Evolutionary conservation across 2,888 invertebrate species (phyloP).

Genomic region (Napeogenes sylphis): DNA sequence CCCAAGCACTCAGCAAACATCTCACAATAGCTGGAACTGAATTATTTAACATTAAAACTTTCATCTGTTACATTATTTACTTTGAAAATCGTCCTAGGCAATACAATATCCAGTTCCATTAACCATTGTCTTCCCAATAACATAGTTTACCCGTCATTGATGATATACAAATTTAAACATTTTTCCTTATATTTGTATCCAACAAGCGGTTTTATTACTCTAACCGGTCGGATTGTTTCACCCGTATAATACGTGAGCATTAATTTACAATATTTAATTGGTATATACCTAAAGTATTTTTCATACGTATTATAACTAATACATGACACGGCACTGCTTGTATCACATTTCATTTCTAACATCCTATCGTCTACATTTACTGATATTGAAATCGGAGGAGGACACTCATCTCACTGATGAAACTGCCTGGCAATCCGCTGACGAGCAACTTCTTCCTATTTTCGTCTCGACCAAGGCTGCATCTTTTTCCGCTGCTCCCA

Average conservation of each 20-base stretch:
- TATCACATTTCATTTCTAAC: slow-evolving; percentile 13
- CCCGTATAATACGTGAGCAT: slow-evolving; percentile 24
- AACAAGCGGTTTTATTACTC: slow-evolving; percentile 12
- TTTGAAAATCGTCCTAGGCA: slow-evolving; percentile 8
- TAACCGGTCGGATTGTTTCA: slow-evolving; percentile 11
- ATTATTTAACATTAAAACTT: neutral
- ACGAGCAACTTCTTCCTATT: no score
- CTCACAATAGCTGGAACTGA: no score
- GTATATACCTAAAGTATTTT: no score
- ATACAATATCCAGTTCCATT: slow-evolving; percentile 14
- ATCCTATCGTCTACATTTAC: neutral
- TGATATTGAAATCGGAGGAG: no score
- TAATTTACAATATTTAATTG: no score
- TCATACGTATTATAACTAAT: slow-evolving; percentile 16
- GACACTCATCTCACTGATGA: no score
- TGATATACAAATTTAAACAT: slow-evolving; percentile 13
- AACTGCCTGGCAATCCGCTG: no score
- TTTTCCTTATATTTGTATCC: slow-evolving; percentile 14
- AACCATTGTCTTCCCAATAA: slow-evolving; percentile 30
- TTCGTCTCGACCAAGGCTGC: slow-evolving; percentile 1
- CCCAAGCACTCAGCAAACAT: no score
- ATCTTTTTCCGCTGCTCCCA: no score
- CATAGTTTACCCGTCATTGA: slow-evolving; percentile 7
- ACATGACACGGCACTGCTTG: slow-evolving; percentile 18
- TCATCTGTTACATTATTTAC: slow-evolving; percentile 9